Evolutionary conservation across 2,888 invertebrate species (phyloP), one percentile per base, ranked within the genome.

Genomic region (Diloba caeruleocephala): DNA sequence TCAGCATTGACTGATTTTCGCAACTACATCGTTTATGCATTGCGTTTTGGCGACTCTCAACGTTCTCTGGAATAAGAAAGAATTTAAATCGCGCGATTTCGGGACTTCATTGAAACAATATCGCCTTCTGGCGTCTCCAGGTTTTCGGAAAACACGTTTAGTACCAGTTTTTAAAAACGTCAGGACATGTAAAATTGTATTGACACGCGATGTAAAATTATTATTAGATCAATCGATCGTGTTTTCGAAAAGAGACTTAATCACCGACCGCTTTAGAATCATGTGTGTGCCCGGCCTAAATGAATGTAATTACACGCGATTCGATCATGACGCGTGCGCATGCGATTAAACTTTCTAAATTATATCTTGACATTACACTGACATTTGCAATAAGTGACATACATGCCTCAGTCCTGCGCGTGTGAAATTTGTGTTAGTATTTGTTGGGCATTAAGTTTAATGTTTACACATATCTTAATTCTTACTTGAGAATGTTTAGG

Each of bases 321-420:
- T 19, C 49, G 53, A 57, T 66, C 55, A 51, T 33, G 38, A 37
- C 53, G 54, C 63, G 67, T 56, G 72, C 58, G 59, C 59, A 21
- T 13, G 48, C 50, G 55, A 63, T 72, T 56, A 59, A 39, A 72
- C 69, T 69, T 69, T 69, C 69, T 69, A 68, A 63, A 68, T 63
- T 46, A 67, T 54, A 69, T 63, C 69, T 72, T 57, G 70, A 69
- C 50, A 60, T 63, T 62, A 68, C 54, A 54, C 29, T 62, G 63
- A 62, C 69, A 68, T 54, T 63, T 63, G 33, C 21, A 54, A 68
- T 67, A 48, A 15, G 34, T 38, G 67, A 52, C 52, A 45, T 23
- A 52, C 52, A 45, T 23, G 36, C 21, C 26, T 9, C 5, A 29
- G 21, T 19, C n/a, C 66, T 28, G 65, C 61, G 42, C 45, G 42